Conservation (phyloP, 1,140 invertebrate genomes). For the Leptinotarsa texana region DNA sequence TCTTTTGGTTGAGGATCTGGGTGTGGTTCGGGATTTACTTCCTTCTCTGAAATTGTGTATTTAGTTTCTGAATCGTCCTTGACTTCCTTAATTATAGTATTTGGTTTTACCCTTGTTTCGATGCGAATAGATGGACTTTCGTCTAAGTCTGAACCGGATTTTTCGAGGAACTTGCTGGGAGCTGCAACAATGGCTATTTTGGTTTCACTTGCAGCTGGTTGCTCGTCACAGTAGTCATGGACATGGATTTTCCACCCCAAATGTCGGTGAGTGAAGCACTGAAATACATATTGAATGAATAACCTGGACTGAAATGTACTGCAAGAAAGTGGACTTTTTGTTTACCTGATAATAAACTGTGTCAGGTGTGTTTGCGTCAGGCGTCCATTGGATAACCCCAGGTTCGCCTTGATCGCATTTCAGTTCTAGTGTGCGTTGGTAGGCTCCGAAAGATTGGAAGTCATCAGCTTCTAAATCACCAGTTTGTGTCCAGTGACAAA, state of each 20-base stretch:
- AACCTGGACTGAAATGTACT: background rate
- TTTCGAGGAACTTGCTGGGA: constrained; percentile 46
- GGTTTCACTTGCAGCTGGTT: constrained; percentile 62
- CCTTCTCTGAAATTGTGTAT: constrained; percentile 45
- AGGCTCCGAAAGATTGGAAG: constrained; percentile 84
- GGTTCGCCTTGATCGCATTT: constrained; percentile 83
- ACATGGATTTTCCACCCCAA: constrained; percentile 96
- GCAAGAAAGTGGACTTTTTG: background rate
- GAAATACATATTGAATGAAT: constrained; percentile 33
- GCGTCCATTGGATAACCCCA: constrained; percentile 84
- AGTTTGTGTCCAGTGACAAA: constrained; percentile 86
- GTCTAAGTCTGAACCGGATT: constrained; percentile 60
- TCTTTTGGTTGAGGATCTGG: background rate
- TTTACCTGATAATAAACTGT: constrained; percentile 89
- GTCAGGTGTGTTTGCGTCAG: constrained; percentile 84
- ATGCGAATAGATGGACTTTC: constrained; percentile 68
- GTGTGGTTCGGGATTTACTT: constrained; percentile 6
- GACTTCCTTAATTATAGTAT: constrained; percentile 55
- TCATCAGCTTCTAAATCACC: constrained; percentile 73
- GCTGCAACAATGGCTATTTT: constrained; percentile 57
- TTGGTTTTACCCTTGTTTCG: constrained; percentile 72
- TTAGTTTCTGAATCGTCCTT: constrained; percentile 41
- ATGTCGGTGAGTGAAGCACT: constrained; percentile 91
- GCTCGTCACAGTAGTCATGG: constrained; percentile 74
- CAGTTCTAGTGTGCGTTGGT: constrained; percentile 80